Evolutionary conservation across 1,140 invertebrate species (phyloP), one percentile per base, ranked within the genome.

Genomic region (Pogonomyrmex californicus): DNA sequence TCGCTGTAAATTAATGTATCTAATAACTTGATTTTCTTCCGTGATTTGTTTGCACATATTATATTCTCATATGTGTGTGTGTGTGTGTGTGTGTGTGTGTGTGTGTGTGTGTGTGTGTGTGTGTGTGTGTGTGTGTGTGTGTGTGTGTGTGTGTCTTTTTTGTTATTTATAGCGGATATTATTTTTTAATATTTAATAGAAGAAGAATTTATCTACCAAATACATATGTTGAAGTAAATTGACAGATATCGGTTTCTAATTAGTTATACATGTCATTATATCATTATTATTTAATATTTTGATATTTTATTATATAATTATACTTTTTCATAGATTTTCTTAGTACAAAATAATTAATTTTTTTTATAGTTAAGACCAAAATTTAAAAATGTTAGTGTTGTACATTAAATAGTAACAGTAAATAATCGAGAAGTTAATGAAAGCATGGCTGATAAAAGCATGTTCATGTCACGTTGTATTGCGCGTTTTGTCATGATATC

Each of bases 351-450:
- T 23, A 23, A 23, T 23, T 23, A 23, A 23, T 23, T 23, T 23
- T 23, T 23, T 23, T 23, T 23, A 23, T 23, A 23, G 23, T 23
- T 23, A 23, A 23, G 23, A 23, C 23, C 23, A 23, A 23, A 23
- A 23, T 23, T 23, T 23, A 23, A 23, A 23, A 23, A 23, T 23
- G 23, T 23, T 23, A 23, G 23, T 23, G 23, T 23, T 23, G 23
- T 23, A 7, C 10, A n/a, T 17, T 44, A 38, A 56, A 54, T 58
- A 5, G 23, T 10, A 33, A 76, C 4, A 44, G 12, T 9, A 49
- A 75, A 75, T 65, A 12, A 79, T 65, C 10, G 36, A 68, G 23
- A 49, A 68, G 10, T 60, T 76, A 58, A 63, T 58, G 41, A 75
- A 51, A 51, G 6, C 47, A 23, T 23, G 49, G 9, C 54, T 79